A percentile compares a stretch with the other conserved stretches of the same genome.
phyloP scores from a whole-genome alignment of 2,888 invertebrate genomes.

The Leptinotarsa peninsularis region DNA sequence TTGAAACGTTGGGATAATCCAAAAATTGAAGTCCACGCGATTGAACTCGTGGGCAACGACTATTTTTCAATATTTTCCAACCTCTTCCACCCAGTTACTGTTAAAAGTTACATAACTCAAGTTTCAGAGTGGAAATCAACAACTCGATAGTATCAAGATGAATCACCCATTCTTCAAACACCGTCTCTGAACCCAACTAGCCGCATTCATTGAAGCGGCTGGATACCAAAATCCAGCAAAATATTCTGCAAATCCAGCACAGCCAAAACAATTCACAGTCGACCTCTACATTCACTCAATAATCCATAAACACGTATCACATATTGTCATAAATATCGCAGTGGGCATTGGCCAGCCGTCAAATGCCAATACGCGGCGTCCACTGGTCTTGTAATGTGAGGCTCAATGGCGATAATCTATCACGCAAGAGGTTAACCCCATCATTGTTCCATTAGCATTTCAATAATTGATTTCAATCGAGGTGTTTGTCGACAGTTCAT shows the following conservation, averaged over 20 bases:
- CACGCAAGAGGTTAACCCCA: conserved; percentile 52
- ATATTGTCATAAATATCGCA: conserved; percentile 55
- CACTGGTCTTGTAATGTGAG: conserved; percentile 51
- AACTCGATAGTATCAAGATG: too few relatives aligned
- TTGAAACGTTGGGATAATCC: too few relatives aligned
- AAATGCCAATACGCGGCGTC: conserved; percentile 53
- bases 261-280: conserved; percentile 14
- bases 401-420: conserved; percentile 54
- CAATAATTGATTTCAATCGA: conserved; percentile 59
- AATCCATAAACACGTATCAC: conserved; percentile 41
- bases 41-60: too few relatives aligned
- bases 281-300: conserved; percentile 28
- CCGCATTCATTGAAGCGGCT: background rate
- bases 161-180: too few relatives aligned
- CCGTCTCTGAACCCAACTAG: background rate
- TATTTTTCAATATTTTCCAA: too few relatives aligned
- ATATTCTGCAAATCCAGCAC: conserved; percentile 6
- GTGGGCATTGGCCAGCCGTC: conserved; percentile 54
- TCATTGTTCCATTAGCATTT: conserved; percentile 59
- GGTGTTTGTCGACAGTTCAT: conserved; percentile 28
- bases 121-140: too few relatives aligned
- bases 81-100: too few relatives aligned
- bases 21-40: too few relatives aligned
- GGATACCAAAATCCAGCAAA: conserved; percentile 4
- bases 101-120: too few relatives aligned